Base-by-base conservation (phyloP, 2,888 invertebrate species). In the Tenthredo notha region DNA sequence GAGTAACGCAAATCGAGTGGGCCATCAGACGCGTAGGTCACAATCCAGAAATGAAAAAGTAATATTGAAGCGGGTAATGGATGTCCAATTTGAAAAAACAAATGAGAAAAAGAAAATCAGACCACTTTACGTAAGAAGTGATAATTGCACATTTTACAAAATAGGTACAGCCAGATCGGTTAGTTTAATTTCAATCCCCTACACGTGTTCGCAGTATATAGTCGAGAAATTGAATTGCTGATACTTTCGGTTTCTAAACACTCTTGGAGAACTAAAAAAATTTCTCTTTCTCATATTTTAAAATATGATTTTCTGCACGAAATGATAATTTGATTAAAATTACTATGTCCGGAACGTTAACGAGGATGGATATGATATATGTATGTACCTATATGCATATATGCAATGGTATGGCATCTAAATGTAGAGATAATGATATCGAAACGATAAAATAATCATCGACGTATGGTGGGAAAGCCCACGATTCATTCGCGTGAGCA, bases 1-100 rank as follows among this genome's bases (percentile, higher is more conserved):
- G 86, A 86, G 85, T 86, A 80, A 86, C 58, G 33, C 12, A 18
- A 78, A 77, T 84, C 47, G 84, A 84, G 84, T 84, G 67, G 78
- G 78, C 33, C 43, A 47, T 47, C 47, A 84, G 67, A 80, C 47
- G 33, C 65, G 43, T 84, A 77, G 84, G 47, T 67, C 50, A 84
- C 40, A 67, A 29, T 50, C 47, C 61, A 65, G 77, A 61, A 65
- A 47, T 61, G 15, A 47, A 58, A 65, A 65, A 58, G 12, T 6
- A 65, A 67, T 29, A 21, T 25, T 21, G 50, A 83, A 15, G 3
- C 2, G 50, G 12, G 21, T 25, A 78, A 21, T 43, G 25, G 61
- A 15, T 61, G 21, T 21, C 10, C 15, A 33, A 40, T 33, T 33
- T 15, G 33, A 21, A 61, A 25, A 65, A 65, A 37, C 18, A 18